Conservation (phyloP, 2,888 invertebrate genomes). For the Linyphia triangularis region DNA sequence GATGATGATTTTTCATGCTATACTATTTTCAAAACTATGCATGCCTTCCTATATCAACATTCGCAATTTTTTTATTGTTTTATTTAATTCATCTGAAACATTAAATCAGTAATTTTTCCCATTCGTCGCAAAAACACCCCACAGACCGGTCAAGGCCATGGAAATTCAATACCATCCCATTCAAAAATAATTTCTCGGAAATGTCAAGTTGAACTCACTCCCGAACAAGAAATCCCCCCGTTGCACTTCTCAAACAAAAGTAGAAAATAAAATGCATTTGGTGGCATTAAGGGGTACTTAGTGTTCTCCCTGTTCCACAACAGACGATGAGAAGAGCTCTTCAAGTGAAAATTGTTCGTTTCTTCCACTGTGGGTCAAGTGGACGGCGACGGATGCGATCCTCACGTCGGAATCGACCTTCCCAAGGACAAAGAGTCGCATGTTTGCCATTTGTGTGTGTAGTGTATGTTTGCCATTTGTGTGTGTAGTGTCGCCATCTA, state of each 20-base stretch:
- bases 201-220: not conserved
- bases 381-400: conserved; percentile 20
- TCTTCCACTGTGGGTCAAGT: conserved; percentile 43
- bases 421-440: conserved; percentile 47
- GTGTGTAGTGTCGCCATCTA: conserved; percentile 45
- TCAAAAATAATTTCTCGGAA: not conserved
- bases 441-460: not conserved
- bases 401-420: conserved; percentile 43
- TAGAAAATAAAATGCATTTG: not conserved
- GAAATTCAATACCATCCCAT: not conserved
- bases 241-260: not conserved
- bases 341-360: conserved; percentile 8
- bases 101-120: too few species aligned
- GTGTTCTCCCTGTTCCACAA: not conserved
- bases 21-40: too few species aligned
- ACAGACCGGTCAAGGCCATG: not conserved
- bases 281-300: conserved; percentile 7
- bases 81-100: too few species aligned
- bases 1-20: too few species aligned
- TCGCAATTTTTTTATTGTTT: too few species aligned
- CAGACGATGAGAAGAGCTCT: conserved; percentile 21
- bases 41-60: too few species aligned
- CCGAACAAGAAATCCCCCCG: not conserved
- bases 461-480: not conserved
- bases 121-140: too few species aligned